Evolutionary conservation across 2,888 invertebrate species (phyloP), one percentile per base, ranked within the genome.

Genomic region (Biston stratarius): DNA sequence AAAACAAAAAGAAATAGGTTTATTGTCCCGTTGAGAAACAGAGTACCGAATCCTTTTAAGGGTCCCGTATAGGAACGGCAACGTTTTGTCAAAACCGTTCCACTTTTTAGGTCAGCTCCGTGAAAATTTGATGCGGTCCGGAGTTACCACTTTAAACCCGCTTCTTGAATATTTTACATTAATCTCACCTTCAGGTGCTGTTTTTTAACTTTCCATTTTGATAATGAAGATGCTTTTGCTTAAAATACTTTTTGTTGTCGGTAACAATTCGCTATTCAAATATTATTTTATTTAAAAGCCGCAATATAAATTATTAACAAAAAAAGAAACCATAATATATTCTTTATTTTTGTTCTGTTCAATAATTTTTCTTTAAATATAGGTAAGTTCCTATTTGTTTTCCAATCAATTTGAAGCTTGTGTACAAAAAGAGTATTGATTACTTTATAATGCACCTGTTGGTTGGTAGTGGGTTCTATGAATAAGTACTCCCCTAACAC

Each of bases 1-100:
- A 85, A 85, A 85, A 82, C 84, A 85, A 84, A 84, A 83, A 83
- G 82, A 80, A 86, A 86, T 85, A 79, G 82, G 83, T 85, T 86
- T 87, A 86, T 85, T 79, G 84, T 83, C 77, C 85, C 84, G 72
- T 77, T 64, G 84, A 85, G 86, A 85, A 83, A 81, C 83, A 45
- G 83, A 84, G 81, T 82, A 79, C 79, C 73, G 79, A 81, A 85
- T 85, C 85, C 83, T 86, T 86, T 87, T 86, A 84, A 81, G 76
- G 78, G 79, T 70, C 67, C 71, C 77, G 44, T 24, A 64, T 62
- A 67, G 72, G 81, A 55, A 83, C 78, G 83, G 79, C 79, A 80
- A 73, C 80, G 83, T 85, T 87, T 87, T 87, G 82, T 87, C 84
- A 83, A 83, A 84, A 81, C 82, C 82, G 80, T 80, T 74, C 69